Conservation (phyloP, 2,113 vertebrate species). For the Tyto alba region DNA sequence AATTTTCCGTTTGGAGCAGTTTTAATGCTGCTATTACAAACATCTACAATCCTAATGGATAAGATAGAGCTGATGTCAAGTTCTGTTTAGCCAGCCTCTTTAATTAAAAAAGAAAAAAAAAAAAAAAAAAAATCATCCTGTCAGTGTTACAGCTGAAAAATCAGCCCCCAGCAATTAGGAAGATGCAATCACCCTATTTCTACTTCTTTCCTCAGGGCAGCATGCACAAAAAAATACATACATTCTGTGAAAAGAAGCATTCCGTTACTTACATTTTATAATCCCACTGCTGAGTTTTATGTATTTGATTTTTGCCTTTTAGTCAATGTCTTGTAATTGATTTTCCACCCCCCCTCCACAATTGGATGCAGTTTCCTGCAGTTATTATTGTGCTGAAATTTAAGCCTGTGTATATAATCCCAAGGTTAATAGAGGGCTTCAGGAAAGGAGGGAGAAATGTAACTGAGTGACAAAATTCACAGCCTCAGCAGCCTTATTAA, state of each 20-base stretch:
- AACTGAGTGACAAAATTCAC: not conserved
- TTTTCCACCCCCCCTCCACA: not conserved
- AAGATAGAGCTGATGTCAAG: not conserved
- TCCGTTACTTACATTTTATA: not conserved
- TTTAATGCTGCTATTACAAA: not conserved
- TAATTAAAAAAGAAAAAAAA: not conserved
- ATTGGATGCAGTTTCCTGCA: not conserved
- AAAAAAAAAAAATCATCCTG: not conserved
- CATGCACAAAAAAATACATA: not conserved
- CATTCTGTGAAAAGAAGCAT: not conserved
- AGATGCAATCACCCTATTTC: not conserved
- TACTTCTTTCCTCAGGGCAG: not conserved
- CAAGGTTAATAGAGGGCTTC: not conserved
- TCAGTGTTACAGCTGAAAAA: not conserved
- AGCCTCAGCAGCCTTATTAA: not conserved
- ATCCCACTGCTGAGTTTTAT: not conserved
- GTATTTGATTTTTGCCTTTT: constrained; percentile 9
- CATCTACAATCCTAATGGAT: not conserved
- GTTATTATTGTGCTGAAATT: not conserved
- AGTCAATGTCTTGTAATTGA: not conserved
- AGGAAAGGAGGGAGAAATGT: not conserved
- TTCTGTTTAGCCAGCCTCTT: not conserved
- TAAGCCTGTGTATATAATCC: not conserved
- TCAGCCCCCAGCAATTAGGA: not conserved
- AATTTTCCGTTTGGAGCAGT: not conserved